These are phyloP conservation scores for Lordiphosa andalusiaca DNA, from an alignment of 2,888 invertebrate genomes.

Conservation along the genomic window DNA sequence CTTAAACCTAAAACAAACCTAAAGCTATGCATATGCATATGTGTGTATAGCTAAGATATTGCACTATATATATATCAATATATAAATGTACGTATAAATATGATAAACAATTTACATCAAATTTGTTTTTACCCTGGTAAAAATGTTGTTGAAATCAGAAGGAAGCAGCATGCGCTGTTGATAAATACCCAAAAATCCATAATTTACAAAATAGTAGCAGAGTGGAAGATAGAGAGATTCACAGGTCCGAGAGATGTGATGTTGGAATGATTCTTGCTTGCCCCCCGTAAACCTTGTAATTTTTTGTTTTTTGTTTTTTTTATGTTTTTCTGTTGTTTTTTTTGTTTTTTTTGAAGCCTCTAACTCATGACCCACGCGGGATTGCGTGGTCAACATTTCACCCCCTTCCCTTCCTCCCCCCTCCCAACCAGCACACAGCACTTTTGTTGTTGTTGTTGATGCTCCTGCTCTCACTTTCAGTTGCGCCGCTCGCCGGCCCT, in stretches of 20 bases:
- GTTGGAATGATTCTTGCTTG: constrained; percentile 2
- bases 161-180: constrained; percentile 1
- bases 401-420: constrained; percentile 23
- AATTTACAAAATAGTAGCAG: constrained; percentile 31
- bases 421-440: constrained; percentile 1
- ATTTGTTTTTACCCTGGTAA: constrained; percentile 22
- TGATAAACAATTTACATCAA: constrained; percentile 65
- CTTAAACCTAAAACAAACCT: constrained; percentile 59
- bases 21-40: constrained; percentile 43
- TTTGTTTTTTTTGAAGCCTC: constrained; percentile 57
- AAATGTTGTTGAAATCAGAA: constrained; percentile 9
- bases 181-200: constrained; percentile 18
- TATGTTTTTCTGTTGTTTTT: constrained; percentile 1
- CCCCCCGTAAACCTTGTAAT: too few relatives aligned
- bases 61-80: constrained; percentile 51
- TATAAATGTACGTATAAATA: constrained; percentile 30
- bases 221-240: constrained; percentile 8
- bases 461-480: constrained; percentile 43
- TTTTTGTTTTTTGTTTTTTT: background rate
- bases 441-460: too few relatives aligned
- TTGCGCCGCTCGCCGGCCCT: constrained; percentile 79
- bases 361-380: constrained; percentile 45
- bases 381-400: constrained; percentile 10
- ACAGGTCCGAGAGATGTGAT: constrained; percentile 20
- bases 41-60: constrained; percentile 60